phyloP scores from a whole-genome alignment of 2,888 invertebrate genomes.

The Hirtodrosophila cameraria region DNA sequence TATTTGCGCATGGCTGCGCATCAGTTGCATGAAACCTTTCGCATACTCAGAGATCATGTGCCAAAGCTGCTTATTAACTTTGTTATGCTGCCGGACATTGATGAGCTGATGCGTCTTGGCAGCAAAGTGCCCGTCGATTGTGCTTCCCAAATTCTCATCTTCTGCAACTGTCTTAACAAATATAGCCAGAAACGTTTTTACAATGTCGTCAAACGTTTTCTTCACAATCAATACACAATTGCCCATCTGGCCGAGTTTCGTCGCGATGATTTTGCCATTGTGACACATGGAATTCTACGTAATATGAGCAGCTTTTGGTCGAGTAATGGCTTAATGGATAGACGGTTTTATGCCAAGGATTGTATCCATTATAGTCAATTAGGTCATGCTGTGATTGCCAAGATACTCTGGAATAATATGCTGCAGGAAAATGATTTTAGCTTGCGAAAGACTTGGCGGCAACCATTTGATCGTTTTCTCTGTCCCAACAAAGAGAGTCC shows the following conservation, averaged over 20 bases:
- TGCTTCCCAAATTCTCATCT: neutral
- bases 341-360: constrained; percentile 20
- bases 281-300: constrained; percentile 18
- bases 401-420: constrained; percentile 39
- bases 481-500: constrained; percentile 13
- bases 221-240: constrained; percentile 5
- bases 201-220: constrained; percentile 3
- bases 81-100: constrained; percentile 85
- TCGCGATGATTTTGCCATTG: constrained; percentile 43
- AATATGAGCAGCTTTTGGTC: constrained; percentile 35
- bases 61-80: constrained; percentile 86
- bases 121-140: constrained; percentile 8
- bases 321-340: constrained; percentile 1
- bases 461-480: constrained; percentile 20
- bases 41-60: constrained; percentile 85
- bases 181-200: neutral
- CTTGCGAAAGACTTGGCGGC: constrained; percentile 11
- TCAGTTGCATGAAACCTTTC: constrained; percentile 83
- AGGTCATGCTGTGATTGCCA: constrained; percentile 34
- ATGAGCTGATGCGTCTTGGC: constrained; percentile 13
- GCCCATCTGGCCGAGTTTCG: constrained; percentile 31
- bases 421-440: constrained; percentile 5
- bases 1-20: constrained; percentile 84
- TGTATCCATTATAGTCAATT: constrained; percentile 37
- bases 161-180: constrained; percentile 11